Conservation (phyloP, 2,888 invertebrate species). For the Papilio elwesi region DNA sequence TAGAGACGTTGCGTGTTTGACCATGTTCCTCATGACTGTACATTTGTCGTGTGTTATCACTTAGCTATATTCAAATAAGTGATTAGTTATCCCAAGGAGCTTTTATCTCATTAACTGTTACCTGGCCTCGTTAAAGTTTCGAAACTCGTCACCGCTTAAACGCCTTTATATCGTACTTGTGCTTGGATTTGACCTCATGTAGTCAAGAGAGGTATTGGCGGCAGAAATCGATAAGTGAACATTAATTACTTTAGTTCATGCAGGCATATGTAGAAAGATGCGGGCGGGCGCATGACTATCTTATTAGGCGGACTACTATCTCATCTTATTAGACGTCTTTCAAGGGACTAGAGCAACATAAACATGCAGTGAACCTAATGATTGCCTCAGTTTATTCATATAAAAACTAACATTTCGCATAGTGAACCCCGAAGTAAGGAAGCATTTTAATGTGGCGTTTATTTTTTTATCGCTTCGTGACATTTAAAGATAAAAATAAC, state of each 20-base stretch:
- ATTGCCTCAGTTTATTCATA: neutral
- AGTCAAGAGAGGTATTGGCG: slow-evolving; percentile 5
- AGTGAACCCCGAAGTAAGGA: neutral
- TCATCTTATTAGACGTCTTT: neutral
- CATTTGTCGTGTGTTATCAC: slow-evolving; percentile 53
- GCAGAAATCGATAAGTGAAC: neutral
- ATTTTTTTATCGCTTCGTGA: slow-evolving; percentile 24
- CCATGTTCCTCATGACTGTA: slow-evolving; percentile 42
- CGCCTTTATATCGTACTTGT: slow-evolving; percentile 29
- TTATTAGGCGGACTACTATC: neutral
- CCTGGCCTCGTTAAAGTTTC: slow-evolving; percentile 68
- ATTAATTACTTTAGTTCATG: slow-evolving; percentile 24
- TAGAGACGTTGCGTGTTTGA: neutral
- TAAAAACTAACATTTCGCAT: neutral
- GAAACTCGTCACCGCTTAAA: slow-evolving; percentile 57
- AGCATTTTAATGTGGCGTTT: neutral
- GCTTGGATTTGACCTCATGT: slow-evolving; percentile 19
- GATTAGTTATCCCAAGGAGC: slow-evolving; percentile 68
- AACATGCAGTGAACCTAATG: neutral
- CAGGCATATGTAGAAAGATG: slow-evolving; percentile 2
- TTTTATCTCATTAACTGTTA: slow-evolving; percentile 80
- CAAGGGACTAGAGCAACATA: neutral
- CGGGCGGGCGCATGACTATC: neutral
- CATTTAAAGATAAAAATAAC: slow-evolving; percentile 32
- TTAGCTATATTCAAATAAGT: slow-evolving; percentile 50